These are phyloP conservation scores for Sarcophaga rosellei DNA, from an alignment of 2,888 invertebrate species.

Conservation along the genomic window DNA sequence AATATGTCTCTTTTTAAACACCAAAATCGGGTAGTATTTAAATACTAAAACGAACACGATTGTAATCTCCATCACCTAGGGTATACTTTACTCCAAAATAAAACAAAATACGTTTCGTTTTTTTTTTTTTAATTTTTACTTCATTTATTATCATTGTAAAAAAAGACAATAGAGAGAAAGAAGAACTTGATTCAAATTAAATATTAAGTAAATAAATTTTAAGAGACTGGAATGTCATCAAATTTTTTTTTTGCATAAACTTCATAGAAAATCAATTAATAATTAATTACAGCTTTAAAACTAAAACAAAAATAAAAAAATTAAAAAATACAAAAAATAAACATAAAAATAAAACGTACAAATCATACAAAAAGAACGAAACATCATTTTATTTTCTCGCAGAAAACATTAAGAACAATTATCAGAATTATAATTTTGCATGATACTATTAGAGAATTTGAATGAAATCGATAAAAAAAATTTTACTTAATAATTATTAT, in stretches of 20 bases:
- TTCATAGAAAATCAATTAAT: conserved; percentile 37
- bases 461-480: not conserved
- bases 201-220: conserved; percentile 44
- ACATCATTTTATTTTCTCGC: conserved; percentile 15
- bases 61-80: too few species aligned
- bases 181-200: conserved; percentile 48
- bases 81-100: not conserved
- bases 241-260: conserved; percentile 18
- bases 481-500: not conserved
- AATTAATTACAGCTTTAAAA: conserved; percentile 35
- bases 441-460: not conserved
- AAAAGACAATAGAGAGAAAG: conserved; percentile 47
- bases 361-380: conserved; percentile 17
- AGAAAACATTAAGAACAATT: conserved; percentile 37
- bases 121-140: conserved; percentile 24
- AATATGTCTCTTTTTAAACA: too few species aligned
- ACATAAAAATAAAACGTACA: conserved; percentile 20
- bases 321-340: conserved; percentile 30
- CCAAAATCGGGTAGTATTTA: too few species aligned
- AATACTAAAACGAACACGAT: too few species aligned
- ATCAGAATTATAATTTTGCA: too few species aligned
- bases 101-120: not conserved
- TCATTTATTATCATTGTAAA: conserved; percentile 63
- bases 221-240: conserved; percentile 61
- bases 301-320: conserved; percentile 40